phyloP scores from a whole-genome alignment of 2,113 vertebrate genomes.

The Barbus barbus region DNA sequence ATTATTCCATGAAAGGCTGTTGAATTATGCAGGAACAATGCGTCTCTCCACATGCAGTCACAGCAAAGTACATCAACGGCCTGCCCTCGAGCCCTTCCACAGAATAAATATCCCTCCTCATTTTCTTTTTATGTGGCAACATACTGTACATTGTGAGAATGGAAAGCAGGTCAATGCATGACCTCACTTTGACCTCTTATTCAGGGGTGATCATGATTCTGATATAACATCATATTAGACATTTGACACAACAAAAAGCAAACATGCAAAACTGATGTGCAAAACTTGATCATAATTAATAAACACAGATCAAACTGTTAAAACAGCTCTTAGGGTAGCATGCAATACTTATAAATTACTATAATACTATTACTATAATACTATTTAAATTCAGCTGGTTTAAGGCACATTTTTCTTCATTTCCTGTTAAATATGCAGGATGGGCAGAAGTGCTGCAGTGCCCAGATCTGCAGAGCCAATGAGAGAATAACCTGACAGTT shows the following conservation, averaged over 20 bases:
- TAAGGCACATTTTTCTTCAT: background rate
- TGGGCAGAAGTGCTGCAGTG: background rate
- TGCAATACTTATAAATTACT: background rate
- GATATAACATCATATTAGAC: background rate
- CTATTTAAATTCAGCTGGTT: background rate
- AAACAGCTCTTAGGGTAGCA: background rate
- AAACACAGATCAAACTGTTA: background rate
- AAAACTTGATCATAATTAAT: background rate
- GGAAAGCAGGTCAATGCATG: background rate
- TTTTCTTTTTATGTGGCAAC: constrained; percentile 16
- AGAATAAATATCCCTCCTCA: constrained; percentile 8
- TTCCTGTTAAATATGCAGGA: constrained; percentile 7
- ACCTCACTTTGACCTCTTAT: background rate
- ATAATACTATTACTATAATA: background rate
- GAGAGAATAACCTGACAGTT: background rate
- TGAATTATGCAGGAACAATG: constrained; percentile 54
- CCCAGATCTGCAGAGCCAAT: background rate
- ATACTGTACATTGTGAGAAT: constrained; percentile 2
- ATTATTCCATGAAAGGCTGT: constrained; percentile 36
- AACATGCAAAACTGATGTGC: background rate
- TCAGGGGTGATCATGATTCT: background rate
- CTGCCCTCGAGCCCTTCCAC: background rate
- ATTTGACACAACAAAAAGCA: background rate
- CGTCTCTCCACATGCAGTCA: constrained; percentile 34
- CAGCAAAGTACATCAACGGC: constrained; percentile 32